Percentiles rank a stretch among this genome's conserved stretches.
These are phyloP conservation scores for Megaceryle maxima DNA, from an alignment of 2,113 vertebrate species.

Conservation along the genomic window DNA sequence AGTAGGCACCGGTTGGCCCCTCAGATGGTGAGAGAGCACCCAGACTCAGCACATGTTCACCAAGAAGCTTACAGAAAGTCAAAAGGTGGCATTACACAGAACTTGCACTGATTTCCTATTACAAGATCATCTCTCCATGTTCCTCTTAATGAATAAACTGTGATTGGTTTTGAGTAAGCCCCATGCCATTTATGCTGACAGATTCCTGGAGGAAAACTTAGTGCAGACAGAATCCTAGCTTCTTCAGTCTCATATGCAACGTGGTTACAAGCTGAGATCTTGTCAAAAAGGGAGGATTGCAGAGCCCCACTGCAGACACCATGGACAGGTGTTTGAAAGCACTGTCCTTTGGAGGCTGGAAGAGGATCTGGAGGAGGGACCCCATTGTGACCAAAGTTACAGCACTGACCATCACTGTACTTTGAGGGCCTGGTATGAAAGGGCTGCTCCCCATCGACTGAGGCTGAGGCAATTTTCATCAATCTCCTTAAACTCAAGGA, in stretches of 20 bases:
- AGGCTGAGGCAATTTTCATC: neutral
- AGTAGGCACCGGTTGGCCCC: neutral
- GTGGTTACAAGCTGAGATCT: neutral
- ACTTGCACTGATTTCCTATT: neutral
- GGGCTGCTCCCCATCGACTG: neutral
- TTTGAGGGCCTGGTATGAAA: neutral
- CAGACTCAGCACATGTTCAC: neutral
- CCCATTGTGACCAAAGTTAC: neutral
- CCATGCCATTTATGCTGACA: neutral
- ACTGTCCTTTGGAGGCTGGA: neutral
- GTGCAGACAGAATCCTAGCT: neutral
- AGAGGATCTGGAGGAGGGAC: neutral
- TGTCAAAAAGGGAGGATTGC: neutral
- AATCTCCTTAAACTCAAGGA: neutral
- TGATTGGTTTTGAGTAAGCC: neutral
- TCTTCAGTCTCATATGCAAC: neutral
- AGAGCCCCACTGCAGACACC: neutral
- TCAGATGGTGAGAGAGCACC: neutral
- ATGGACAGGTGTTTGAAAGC: neutral
- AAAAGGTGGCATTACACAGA: neutral
- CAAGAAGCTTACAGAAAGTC: neutral
- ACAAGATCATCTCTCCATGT: neutral
- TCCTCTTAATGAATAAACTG: neutral
- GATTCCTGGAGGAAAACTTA: neutral
- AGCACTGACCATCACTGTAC: neutral